A percentile compares a stretch with the other conserved stretches of the same genome.
Conservation (phyloP, 1,140 invertebrate species). For the Bathynomus jamesi region DNA sequence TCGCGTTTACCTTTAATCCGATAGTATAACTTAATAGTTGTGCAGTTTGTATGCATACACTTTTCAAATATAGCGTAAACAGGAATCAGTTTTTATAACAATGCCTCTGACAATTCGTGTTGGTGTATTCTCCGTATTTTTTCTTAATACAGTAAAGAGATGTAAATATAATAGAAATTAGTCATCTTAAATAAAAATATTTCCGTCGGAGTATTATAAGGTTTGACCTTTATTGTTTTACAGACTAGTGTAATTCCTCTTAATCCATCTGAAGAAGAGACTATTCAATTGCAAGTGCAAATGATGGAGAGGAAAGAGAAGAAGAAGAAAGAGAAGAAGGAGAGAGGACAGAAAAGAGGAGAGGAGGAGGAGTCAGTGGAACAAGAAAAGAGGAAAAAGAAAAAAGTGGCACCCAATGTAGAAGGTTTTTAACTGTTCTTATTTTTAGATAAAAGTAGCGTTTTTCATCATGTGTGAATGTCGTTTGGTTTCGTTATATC, state of each 20-base stretch:
- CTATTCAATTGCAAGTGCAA: background rate
- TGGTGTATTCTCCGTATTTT: too few relatives aligned
- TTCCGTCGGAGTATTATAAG: too few relatives aligned
- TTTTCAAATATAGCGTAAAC: too few relatives aligned
- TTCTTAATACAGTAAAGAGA: too few relatives aligned
- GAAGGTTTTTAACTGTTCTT: background rate
- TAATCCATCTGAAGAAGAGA: background rate
- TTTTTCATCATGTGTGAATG: background rate
- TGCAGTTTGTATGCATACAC: too few relatives aligned
- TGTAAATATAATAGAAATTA: too few relatives aligned
- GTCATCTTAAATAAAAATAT: too few relatives aligned
- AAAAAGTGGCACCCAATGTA: background rate
- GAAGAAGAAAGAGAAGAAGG: background rate
- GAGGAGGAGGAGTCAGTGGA: background rate
- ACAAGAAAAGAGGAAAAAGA: background rate
- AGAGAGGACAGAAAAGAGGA: background rate
- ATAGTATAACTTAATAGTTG: too few relatives aligned
- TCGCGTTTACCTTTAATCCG: too few relatives aligned
- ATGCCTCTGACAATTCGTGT: too few relatives aligned
- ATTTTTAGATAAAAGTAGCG: background rate
- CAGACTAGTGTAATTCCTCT: background rate
- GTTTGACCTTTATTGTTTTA: background rate
- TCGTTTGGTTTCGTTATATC: background rate
- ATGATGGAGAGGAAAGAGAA: background rate
- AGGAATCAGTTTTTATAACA: too few relatives aligned